Evolutionary conservation across 2,113 vertebrate species (phyloP).

Genomic region (Corvus moneduloides): DNA sequence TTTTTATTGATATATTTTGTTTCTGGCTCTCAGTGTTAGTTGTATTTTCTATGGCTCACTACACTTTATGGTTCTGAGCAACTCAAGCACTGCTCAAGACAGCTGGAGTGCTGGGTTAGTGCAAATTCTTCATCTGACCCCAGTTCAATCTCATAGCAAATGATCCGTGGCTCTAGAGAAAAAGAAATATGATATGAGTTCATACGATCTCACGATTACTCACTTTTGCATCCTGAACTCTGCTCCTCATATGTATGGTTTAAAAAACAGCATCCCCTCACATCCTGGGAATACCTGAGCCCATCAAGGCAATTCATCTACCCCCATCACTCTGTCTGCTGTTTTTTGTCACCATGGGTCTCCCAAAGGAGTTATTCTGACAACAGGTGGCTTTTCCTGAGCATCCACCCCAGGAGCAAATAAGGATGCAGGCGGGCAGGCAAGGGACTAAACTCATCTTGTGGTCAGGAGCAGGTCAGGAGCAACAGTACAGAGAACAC

Average conservation of each 20-base stretch:
- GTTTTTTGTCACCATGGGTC: background rate
- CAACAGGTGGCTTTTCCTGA: background rate
- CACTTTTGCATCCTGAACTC: background rate
- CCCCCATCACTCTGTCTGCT: background rate
- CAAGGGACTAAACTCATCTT: background rate
- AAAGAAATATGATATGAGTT: background rate
- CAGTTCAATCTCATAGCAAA: background rate
- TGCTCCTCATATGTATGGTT: background rate
- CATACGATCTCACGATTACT: fast-evolving
- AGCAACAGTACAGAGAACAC: background rate
- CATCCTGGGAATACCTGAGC: background rate
- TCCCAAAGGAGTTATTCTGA: background rate
- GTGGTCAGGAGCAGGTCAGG: background rate
- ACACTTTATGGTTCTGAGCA: background rate
- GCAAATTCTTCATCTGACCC: background rate
- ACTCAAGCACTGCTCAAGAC: background rate
- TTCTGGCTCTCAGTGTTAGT: background rate
- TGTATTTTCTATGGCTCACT: background rate
- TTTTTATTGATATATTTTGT: background rate
- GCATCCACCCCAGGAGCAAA: background rate
- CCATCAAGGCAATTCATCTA: background rate
- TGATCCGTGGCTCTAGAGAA: background rate
- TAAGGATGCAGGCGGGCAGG: no score
- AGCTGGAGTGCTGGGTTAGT: background rate
- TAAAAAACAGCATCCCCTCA: background rate